Base-by-base conservation (phyloP, 1,140 invertebrate species). In the Drosophila grimshawi region DNA sequence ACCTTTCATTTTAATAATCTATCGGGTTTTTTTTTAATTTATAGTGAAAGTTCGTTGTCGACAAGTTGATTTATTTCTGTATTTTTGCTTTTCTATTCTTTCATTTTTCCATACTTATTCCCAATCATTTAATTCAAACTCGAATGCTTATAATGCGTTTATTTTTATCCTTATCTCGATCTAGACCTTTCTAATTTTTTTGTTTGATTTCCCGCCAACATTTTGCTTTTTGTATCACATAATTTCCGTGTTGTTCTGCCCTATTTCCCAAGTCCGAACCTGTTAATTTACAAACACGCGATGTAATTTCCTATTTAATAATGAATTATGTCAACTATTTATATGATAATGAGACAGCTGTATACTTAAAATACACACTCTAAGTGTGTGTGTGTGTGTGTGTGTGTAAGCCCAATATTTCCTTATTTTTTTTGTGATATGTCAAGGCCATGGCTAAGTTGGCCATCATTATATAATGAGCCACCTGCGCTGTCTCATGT, bases 261-360 rank as follows among this genome's bases (percentile, higher is more conserved):
- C 10, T 29, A 49, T 63, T 55, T 39, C 30, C 11, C 3, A 19
- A 19, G 4, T 37, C 11, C 43, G 29, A 80, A 64, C 49, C 65
- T 80, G 81, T 65, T 77, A 88, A 80, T 76, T 76, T 60, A 68
- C 49, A 3, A 68, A 77, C 82, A 86, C 82, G 85, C 83, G 82
- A 82, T 59, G 80, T 77, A 73, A 86, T 80, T 80, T 86, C 76
- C 79, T 57, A 46, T 74, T 70, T 55, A 63, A 71, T 80, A 80
- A 68, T 61, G 57, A 59, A 55, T 68, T 65, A 69, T 71, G 55
- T 51, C 62, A 63, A 57, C 65, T 69, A 79, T 86, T 76, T 59
- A 69, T 55, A 59, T 74, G 60, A 66, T 70, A 74, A 61, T 65
- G 52, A 64, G 53, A 43, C 19, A 10, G 7, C 19, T n/a, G 19